These are phyloP conservation scores for Ylistrum balloti DNA, from an alignment of 1,140 invertebrate species.

Conservation along the genomic window DNA sequence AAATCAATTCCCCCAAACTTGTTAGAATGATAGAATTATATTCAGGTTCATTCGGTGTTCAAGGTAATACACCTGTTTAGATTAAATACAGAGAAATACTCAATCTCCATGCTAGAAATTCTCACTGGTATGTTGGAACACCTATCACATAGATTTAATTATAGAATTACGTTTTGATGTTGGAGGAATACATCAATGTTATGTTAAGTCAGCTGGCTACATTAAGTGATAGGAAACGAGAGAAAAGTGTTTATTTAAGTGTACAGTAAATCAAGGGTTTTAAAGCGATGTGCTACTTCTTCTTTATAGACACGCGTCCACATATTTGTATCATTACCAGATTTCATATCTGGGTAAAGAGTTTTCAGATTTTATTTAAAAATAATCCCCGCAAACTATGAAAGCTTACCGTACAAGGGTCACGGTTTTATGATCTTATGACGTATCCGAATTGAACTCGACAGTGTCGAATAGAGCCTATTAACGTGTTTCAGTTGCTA, in stretches of 20 bases:
- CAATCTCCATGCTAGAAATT: neutral
- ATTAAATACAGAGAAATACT: neutral
- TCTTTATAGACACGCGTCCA: neutral
- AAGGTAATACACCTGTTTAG: too few relatives aligned
- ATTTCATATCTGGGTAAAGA: neutral
- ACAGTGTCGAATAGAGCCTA: too few relatives aligned
- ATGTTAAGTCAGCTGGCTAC: neutral
- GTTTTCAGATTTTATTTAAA: neutral
- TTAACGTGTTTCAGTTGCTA: neutral
- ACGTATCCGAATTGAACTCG: neutral
- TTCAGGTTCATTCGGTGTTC: too few relatives aligned
- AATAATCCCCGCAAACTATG: neutral
- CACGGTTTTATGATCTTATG: neutral
- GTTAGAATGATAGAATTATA: too few relatives aligned
- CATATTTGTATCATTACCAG: neutral
- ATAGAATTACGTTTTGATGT: neutral
- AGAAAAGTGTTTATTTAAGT: conserved; percentile 7
- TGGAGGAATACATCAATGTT: neutral
- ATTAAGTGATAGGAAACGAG: neutral
- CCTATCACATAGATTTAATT: neutral
- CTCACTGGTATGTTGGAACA: neutral
- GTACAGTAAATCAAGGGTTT: neutral
- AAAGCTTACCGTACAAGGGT: neutral
- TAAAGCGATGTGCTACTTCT: neutral
- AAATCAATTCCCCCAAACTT: too few relatives aligned